Percentiles rank a stretch among this genome's conserved stretches.
Conservation (phyloP, 2,113 vertebrate species). For the Cisticola juncidis region DNA sequence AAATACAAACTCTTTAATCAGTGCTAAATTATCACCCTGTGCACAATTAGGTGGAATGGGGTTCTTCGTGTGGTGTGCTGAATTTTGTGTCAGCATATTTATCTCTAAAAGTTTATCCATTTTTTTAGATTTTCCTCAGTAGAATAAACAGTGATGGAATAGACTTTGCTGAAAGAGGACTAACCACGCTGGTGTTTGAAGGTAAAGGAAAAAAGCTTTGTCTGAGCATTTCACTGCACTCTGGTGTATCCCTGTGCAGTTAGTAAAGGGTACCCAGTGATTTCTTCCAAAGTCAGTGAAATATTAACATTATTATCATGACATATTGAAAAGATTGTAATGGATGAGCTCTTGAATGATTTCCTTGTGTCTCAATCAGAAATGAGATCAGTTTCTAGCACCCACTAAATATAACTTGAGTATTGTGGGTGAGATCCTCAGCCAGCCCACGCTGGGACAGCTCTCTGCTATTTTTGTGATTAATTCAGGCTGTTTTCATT, state of each 20-base stretch:
- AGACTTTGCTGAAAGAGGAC: background rate
- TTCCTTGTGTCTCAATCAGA: background rate
- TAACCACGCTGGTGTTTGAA: background rate
- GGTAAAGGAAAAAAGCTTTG: background rate
- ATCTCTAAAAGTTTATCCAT: constrained; percentile 58
- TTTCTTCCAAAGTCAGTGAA: background rate
- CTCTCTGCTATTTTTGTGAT: background rate
- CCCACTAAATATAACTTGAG: background rate
- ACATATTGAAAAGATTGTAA: background rate
- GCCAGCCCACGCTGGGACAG: background rate
- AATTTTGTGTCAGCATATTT: constrained; percentile 47
- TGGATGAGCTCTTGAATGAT: background rate
- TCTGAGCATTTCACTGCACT: background rate
- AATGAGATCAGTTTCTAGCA: background rate
- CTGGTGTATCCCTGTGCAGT: background rate
- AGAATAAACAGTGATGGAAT: background rate
- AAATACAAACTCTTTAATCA: constrained; percentile 82
- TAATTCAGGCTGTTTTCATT: background rate
- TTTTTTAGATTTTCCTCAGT: background rate
- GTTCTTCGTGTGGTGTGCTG: background rate
- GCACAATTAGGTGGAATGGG: constrained; percentile 54
- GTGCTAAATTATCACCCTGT: constrained; percentile 79
- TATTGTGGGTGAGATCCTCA: background rate
- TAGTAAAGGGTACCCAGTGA: background rate
- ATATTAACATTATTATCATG: background rate